Percentiles rank a stretch among this genome's conserved stretches.
phyloP scores from a whole-genome alignment of 1,140 invertebrate species.

The Drosophila nigromelanica region DNA sequence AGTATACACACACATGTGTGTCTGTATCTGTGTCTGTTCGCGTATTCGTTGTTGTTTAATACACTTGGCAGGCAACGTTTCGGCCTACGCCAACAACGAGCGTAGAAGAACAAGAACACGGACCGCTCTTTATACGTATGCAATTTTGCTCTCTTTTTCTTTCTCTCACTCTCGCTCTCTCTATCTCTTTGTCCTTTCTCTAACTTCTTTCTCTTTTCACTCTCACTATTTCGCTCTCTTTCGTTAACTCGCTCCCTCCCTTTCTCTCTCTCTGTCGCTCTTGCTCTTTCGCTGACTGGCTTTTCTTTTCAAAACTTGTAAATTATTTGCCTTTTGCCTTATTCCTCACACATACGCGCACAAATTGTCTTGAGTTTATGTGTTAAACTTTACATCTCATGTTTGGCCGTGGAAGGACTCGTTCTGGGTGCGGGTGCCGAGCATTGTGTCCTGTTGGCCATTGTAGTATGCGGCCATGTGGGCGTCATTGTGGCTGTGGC shows the following conservation, averaged over 20 bases:
- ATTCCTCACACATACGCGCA: slow-evolving; percentile 77
- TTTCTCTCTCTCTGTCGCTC: background rate
- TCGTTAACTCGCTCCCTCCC: background rate
- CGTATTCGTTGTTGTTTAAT: slow-evolving; percentile 41
- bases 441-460: slow-evolving; percentile 40
- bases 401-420: slow-evolving; percentile 36
- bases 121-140: slow-evolving; percentile 67
- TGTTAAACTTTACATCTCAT: slow-evolving; percentile 81
- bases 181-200: slow-evolving; percentile 15
- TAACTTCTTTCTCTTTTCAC: slow-evolving; percentile 23
- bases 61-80: slow-evolving; percentile 44
- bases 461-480: slow-evolving; percentile 51
- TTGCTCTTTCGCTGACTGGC: slow-evolving; percentile 38
- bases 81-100: slow-evolving; percentile 47
- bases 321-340: slow-evolving; percentile 82
- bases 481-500: slow-evolving; percentile 61
- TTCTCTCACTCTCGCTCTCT: slow-evolving; percentile 11
- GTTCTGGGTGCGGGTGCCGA: slow-evolving; percentile 12
- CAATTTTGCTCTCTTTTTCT: slow-evolving; percentile 40
- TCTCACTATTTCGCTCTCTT: slow-evolving; percentile 8
- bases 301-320: slow-evolving; percentile 76
- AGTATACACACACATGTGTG: background rate
- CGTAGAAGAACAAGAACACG: slow-evolving; percentile 35
- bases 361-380: slow-evolving; percentile 82
- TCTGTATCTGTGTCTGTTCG: slow-evolving; percentile 21